These are phyloP conservation scores for Dynastes maya DNA, from an alignment of 2,888 invertebrate species.

Conservation along the genomic window DNA sequence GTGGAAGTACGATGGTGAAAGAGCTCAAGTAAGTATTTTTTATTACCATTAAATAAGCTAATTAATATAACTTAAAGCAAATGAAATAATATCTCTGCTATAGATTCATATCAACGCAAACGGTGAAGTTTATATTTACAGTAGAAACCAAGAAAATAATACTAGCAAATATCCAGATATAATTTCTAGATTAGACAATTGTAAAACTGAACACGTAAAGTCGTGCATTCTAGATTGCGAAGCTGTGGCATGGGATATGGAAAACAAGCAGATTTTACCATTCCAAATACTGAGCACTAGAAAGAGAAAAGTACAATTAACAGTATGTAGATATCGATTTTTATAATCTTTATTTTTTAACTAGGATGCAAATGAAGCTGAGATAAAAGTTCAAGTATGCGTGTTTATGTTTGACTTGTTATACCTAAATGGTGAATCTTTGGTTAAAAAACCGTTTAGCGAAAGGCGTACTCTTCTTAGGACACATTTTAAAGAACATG, in stretches of 20 bases:
- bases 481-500: constrained; percentile 79
- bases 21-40: constrained; percentile 84
- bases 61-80: not conserved
- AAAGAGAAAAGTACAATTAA: constrained; percentile 87
- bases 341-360: constrained; percentile 53
- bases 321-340: not conserved
- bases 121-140: constrained; percentile 87
- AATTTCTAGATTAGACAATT: constrained; percentile 78
- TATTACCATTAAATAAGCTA: not conserved
- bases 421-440: constrained; percentile 89
- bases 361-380: constrained; percentile 81
- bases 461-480: constrained; percentile 82
- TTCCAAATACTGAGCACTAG: constrained; percentile 97
- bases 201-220: constrained; percentile 74
- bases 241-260: constrained; percentile 96
- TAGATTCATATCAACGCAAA: constrained; percentile 83
- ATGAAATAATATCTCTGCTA: constrained; percentile 49
- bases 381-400: constrained; percentile 87
- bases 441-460: constrained; percentile 85
- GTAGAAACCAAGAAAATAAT: constrained; percentile 96
- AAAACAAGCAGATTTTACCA: constrained; percentile 90
- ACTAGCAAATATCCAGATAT: constrained; percentile 97
- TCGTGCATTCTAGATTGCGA: constrained; percentile 97
- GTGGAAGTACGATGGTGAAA: constrained; percentile 99
- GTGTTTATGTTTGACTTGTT: constrained; percentile 97